Conservation (phyloP, 2,888 invertebrate genomes). For the Yponomeuta cagnagella region DNA sequence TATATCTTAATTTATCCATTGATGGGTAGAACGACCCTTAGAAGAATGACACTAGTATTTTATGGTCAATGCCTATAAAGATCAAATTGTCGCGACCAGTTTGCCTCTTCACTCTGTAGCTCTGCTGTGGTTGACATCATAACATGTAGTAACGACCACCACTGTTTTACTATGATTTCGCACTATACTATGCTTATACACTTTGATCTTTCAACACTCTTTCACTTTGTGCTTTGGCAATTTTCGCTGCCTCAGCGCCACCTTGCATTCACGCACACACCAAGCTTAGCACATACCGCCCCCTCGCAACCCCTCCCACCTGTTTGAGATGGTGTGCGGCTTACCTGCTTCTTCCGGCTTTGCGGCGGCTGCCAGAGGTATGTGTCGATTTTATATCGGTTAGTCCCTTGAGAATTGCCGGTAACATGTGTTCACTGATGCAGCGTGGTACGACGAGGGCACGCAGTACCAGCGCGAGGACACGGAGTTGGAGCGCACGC, state of each 20-base stretch:
- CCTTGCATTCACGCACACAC: conserved; percentile 51
- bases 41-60: too few species aligned
- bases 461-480: conserved; percentile 89
- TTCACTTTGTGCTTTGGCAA: conserved; percentile 1
- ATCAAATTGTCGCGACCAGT: too few species aligned
- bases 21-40: too few species aligned
- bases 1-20: too few species aligned
- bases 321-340: conserved; percentile 53
- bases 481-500: conserved; percentile 90
- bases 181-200: conserved; percentile 7
- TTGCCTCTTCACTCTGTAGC: too few species aligned
- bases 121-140: background rate
- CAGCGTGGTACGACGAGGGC: conserved; percentile 95
- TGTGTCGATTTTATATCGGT: conserved; percentile 35
- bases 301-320: conserved; percentile 36
- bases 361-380: conserved; percentile 63
- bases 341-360: conserved; percentile 55
- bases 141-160: background rate
- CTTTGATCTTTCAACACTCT: conserved; percentile 7
- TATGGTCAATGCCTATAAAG: too few species aligned
- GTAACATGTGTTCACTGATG: conserved; percentile 28
- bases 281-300: conserved; percentile 31
- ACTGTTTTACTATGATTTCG: conserved; percentile 4
- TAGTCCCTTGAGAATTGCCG: conserved; percentile 14
- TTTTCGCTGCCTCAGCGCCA: conserved; percentile 46